Base-by-base conservation (phyloP, 1,140 invertebrate genomes). In the Thalassaphorura encarpata region DNA sequence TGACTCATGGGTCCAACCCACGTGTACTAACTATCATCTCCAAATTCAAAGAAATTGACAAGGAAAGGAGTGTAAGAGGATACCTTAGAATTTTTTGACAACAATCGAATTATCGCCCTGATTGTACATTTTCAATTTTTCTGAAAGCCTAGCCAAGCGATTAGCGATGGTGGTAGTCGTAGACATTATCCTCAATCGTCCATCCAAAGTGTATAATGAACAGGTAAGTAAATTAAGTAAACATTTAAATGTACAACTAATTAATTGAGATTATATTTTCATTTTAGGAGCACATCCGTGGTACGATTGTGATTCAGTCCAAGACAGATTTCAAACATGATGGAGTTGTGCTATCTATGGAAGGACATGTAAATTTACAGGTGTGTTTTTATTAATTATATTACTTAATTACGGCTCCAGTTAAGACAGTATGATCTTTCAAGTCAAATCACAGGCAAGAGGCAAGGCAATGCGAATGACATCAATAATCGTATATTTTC, bases 361-460 rank as follows among this genome's bases (percentile, higher is more conserved):
- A 97, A 69, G 94, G 92, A 1, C 77, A 78, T 19, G 91, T 96
- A 1, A 90, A 87, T 70, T 73, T 97, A 48, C 90, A 96, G 53
- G 55, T 62, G 16, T n/a, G 49, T 28, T 21, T 28, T 1, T 19
- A n/a, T n/a, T n/a, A n/a, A n/a, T n/a, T n/a, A n/a, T n/a, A 26
- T 6, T 24, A 43, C 21, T 2, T 29, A n/a, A 45, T 21, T 43
- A 4, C 21, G n/a, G n/a, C n/a, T n/a, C n/a, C n/a, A n/a, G n/a
- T n/a, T n/a, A n/a, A n/a, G n/a, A n/a, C n/a, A n/a, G n/a, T n/a
- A n/a, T n/a, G n/a, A n/a, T n/a, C n/a, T n/a, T n/a, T n/a, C n/a
- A n/a, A n/a, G n/a, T n/a, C n/a, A n/a, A n/a, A n/a, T n/a, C n/a
- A n/a, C n/a, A n/a, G n/a, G n/a, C n/a, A n/a, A n/a, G n/a, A n/a